Conservation (phyloP, 2,797 vertebrate species). For the Hephaestus fuliginosus region DNA sequence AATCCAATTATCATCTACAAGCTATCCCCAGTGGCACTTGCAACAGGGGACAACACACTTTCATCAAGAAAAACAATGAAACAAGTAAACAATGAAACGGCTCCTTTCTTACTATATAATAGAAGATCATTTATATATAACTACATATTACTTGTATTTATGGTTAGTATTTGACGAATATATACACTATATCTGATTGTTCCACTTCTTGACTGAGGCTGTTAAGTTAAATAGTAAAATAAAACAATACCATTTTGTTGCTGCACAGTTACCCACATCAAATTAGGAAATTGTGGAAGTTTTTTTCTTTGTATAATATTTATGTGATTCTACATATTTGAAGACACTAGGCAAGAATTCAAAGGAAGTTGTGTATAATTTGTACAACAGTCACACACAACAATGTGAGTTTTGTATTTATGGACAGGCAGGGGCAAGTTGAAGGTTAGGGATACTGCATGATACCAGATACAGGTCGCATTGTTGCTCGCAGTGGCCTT, state of each 20-base stretch:
- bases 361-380: neutral
- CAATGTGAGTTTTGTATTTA: neutral
- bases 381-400: neutral
- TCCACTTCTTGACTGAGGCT: neutral
- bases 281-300: neutral
- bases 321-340: neutral
- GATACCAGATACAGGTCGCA: neutral
- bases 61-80: conserved; percentile 2
- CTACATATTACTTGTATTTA: neutral
- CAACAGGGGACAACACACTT: conserved; percentile 33
- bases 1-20: conserved; percentile 78
- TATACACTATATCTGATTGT: neutral
- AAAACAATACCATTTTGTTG: neutral
- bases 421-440: neutral
- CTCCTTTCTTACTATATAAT: neutral
- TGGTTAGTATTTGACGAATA: neutral
- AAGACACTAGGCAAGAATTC: neutral
- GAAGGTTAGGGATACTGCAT: neutral
- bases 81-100: neutral
- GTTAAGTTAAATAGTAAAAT: neutral
- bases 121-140: fast-evolving
- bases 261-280: neutral
- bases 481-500: neutral
- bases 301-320: neutral
- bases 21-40: conserved; percentile 48